Evolutionary conservation across 2,113 vertebrate species (phyloP).

Genomic region (Tenebrosternarchus preto): DNA sequence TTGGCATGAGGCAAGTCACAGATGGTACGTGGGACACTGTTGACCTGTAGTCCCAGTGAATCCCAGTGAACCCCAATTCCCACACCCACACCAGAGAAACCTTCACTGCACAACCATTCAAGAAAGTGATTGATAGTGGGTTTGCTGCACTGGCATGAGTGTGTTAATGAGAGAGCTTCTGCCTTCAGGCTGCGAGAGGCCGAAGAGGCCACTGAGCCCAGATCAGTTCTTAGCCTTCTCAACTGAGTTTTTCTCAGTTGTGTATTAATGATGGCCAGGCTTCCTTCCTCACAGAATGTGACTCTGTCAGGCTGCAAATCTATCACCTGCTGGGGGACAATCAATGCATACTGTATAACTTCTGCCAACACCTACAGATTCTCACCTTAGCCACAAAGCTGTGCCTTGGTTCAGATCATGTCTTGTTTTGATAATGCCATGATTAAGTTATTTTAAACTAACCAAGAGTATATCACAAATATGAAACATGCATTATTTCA

Average conservation of each 20-base stretch:
- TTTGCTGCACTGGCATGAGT: not conserved
- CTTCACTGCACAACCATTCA: not conserved
- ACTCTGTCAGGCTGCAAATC: not conserved
- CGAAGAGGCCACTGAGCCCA: not conserved
- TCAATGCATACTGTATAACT: not conserved
- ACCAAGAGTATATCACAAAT: not conserved
- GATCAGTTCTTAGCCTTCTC: slow-evolving; percentile 34
- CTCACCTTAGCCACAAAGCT: not conserved
- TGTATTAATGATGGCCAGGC: slow-evolving; percentile 38
- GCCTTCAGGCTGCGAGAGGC: not conserved
- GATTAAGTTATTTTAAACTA: not conserved
- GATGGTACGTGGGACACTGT: too few species aligned
- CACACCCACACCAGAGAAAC: not conserved
- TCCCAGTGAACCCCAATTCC: not conserved
- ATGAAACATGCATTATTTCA: too few species aligned
- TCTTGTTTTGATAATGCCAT: not conserved
- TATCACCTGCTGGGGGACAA: not conserved
- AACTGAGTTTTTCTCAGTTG: slow-evolving; percentile 34
- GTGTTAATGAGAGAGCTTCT: slow-evolving; percentile 35
- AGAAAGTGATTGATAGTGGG: not conserved
- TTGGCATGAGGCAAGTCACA: not conserved
- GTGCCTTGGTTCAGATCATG: not conserved
- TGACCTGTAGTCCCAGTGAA: too few species aligned
- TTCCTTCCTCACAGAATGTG: slow-evolving; percentile 29
- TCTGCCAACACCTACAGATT: not conserved